Evolutionary conservation across 2,888 invertebrate species (phyloP).

Genomic region (Prosapia bicincta): DNA sequence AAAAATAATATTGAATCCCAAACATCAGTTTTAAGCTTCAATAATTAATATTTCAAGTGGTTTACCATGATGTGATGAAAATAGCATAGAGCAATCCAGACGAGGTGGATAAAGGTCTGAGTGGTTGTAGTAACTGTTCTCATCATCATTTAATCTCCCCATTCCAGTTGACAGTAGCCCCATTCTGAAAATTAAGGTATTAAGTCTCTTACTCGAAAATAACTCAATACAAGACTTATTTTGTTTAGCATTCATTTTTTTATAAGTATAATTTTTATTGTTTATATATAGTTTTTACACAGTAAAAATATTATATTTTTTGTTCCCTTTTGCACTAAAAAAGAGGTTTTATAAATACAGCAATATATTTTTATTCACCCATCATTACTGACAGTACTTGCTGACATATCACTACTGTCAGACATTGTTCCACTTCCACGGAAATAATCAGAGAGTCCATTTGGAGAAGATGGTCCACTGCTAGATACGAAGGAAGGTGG

Average conservation of each 20-base stretch:
- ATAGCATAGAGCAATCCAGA: constrained; percentile 21
- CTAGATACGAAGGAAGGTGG: constrained; percentile 82
- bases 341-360: too few relatives aligned
- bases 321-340: too few relatives aligned
- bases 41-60: not conserved
- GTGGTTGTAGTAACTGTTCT: constrained; percentile 30
- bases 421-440: constrained; percentile 44
- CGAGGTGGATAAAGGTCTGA: constrained; percentile 35
- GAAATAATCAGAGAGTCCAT: constrained; percentile 58
- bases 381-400: constrained; percentile 60
- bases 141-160: not conserved
- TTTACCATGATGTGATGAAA: constrained; percentile 20
- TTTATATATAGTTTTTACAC: too few relatives aligned
- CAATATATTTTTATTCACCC: constrained; percentile 55
- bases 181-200: not conserved
- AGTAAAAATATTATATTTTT: too few relatives aligned
- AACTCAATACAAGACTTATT: too few relatives aligned
- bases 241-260: too few relatives aligned
- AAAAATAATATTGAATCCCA: too few relatives aligned
- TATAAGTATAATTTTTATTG: too few relatives aligned
- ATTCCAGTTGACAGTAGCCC: not conserved
- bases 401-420: constrained; percentile 60
- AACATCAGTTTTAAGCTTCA: too few relatives aligned
- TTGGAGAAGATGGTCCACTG: constrained; percentile 72
- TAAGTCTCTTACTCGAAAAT: too few relatives aligned